These are phyloP conservation scores for Andricus grossulariae DNA, from an alignment of 1,140 invertebrate species.

Conservation along the genomic window DNA sequence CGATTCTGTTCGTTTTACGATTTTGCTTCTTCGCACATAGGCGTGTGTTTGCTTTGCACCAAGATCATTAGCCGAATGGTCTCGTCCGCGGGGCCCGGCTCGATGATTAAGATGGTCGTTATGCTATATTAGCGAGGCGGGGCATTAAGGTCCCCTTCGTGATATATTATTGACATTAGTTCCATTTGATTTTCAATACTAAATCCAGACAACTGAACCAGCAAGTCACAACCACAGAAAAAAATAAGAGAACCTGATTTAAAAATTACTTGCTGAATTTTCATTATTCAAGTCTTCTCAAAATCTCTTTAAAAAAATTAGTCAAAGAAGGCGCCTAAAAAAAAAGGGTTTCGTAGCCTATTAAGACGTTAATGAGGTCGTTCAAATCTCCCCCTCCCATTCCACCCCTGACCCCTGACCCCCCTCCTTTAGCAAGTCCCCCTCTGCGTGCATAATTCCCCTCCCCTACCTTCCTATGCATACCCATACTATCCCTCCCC, in stretches of 20 bases:
- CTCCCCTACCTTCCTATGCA: no score
- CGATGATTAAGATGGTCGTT: conserved; percentile 60
- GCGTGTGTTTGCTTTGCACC: conserved; percentile 58
- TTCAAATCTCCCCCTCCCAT: no score
- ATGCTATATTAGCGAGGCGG: conserved; percentile 51
- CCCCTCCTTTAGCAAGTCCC: no score
- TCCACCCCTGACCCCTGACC: no score
- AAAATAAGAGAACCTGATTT: not conserved
- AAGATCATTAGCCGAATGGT: conserved; percentile 54
- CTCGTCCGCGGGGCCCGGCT: conserved; percentile 22
- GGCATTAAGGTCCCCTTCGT: conserved; percentile 43
- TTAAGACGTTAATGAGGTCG: no score
- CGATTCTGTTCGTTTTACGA: conserved; percentile 42
- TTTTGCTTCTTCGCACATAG: conserved; percentile 47
- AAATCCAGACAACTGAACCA: not conserved
- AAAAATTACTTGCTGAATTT: not conserved
- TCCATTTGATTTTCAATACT: conserved; percentile 50
- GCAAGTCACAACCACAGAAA: not conserved
- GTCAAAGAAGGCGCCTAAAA: no score
- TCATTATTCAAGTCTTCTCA: no score
- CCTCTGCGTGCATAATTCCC: no score
- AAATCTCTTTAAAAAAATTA: no score
- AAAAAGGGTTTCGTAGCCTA: no score
- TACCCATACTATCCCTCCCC: no score
- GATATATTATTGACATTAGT: conserved; percentile 56